Base-by-base conservation (phyloP, 2,888 invertebrate species). In the Morinoia aosen region DNA sequence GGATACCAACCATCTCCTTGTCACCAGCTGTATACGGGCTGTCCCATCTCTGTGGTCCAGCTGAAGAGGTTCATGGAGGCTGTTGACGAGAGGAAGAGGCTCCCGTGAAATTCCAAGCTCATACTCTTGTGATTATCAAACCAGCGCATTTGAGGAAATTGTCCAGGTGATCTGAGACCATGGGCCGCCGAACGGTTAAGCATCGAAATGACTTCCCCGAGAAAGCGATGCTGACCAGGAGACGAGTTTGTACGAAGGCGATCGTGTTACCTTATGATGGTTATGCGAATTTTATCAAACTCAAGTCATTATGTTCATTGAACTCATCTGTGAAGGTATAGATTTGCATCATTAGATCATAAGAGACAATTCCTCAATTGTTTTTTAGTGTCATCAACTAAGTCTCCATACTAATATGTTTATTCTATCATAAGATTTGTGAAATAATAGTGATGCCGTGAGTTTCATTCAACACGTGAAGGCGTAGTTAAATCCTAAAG, bases 1-100 rank as follows among this genome's bases (percentile, higher is more conserved):
- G 96, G 96, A 0, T 93, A 96, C 93, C 95, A 96, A 19, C 96
- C 96, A 4, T 96, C 96, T 0, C 96, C 96, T 33, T 96, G 96
- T 91, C 95, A 96, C 90, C 94, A 95, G 14, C 93, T 96, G 48
- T 96, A 96, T 40, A 95, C 96, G 0, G 93, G 95, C 61, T 96
- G 96, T 39, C 96, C 96, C 14, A 96, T 96, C 40, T 95, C 96
- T 58, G 88, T 95, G 48, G 25, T 88, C 16, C 96, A 96, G 88
- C 61, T 96, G 7, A 95, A 96, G 16, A 96, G 96, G 11, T 88
- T 96, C 58, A 93, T 96, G 12, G 94, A 91, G 88, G 95, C 91
- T 48, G 95, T 96, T 14, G 95, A 95, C 48, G 91, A 95, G 33
- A 96, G 88, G 93, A 95, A 95, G 48, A 95, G 95, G 95, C 96